phyloP scores from a whole-genome alignment of 2,113 vertebrate genomes.

The Semicossyphus pulcher region DNA sequence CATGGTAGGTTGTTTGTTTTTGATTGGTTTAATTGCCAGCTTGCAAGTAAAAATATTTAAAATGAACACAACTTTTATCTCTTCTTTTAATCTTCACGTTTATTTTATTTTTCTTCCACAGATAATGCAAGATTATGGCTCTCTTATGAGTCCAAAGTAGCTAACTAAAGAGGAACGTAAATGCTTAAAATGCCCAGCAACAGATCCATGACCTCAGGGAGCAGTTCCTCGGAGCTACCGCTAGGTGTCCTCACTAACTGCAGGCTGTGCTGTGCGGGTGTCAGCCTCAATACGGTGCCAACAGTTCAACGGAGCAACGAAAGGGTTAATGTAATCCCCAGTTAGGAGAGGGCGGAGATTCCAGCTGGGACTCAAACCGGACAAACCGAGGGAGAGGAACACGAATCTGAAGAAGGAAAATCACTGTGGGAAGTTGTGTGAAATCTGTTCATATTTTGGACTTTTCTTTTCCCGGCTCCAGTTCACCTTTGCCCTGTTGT shows the following conservation, averaged over 20 bases:
- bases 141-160: no score
- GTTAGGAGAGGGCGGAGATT: slow-evolving; percentile 55
- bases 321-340: slow-evolving; percentile 46
- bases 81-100: no score
- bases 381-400: not conserved
- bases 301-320: not conserved
- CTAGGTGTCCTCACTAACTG: slow-evolving; percentile 8
- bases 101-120: no score
- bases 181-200: no score
- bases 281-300: not conserved
- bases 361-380: slow-evolving; percentile 38
- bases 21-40: no score
- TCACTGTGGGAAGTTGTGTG: not conserved
- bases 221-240: not conserved
- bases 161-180: no score
- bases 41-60: no score
- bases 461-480: not conserved
- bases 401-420: not conserved
- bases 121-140: no score
- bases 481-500: rapidly evolving
- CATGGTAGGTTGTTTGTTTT: no score
- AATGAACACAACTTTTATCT: no score
- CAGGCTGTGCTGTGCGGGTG: no score
- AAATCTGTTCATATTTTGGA: not conserved
- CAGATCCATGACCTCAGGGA: not conserved